These are phyloP conservation scores for Athalia cordata DNA, from an alignment of 2,888 invertebrate genomes.

Conservation along the genomic window DNA sequence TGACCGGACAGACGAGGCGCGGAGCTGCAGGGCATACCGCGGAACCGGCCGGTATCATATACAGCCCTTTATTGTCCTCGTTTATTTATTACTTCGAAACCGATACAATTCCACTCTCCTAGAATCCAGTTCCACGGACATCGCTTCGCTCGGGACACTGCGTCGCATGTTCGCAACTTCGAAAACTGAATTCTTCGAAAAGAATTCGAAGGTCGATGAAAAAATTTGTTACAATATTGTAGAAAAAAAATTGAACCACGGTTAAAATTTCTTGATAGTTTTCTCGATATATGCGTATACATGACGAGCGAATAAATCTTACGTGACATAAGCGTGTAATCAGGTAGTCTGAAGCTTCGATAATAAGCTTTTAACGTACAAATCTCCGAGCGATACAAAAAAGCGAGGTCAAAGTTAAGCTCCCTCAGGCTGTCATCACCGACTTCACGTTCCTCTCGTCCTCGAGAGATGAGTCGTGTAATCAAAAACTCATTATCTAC, in stretches of 20 bases:
- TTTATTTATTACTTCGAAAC: slow-evolving; percentile 58
- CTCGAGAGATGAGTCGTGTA: slow-evolving; percentile 55
- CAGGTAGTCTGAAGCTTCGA: slow-evolving; percentile 23
- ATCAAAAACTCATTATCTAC: slow-evolving; percentile 68
- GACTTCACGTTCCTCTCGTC: slow-evolving; percentile 45
- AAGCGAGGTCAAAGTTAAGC: slow-evolving; percentile 6
- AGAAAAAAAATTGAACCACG: no score
- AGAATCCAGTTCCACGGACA: background rate
- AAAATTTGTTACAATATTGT: no score
- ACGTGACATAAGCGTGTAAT: background rate
- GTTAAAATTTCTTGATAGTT: background rate
- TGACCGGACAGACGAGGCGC: slow-evolving; percentile 1
- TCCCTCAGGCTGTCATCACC: slow-evolving; percentile 39
- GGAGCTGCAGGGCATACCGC: slow-evolving; percentile 17
- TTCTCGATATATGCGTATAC: background rate
- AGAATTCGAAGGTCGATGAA: background rate
- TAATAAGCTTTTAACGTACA: slow-evolving; percentile 35
- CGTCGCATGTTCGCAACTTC: background rate
- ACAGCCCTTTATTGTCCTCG: slow-evolving; percentile 56
- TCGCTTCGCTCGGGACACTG: background rate
- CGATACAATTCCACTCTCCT: slow-evolving; percentile 53
- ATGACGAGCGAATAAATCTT: background rate
- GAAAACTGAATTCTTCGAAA: background rate
- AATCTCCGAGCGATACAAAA: slow-evolving; percentile 35
- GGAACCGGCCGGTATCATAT: slow-evolving; percentile 36